Evolutionary conservation across 2,113 vertebrate genomes (phyloP), one percentile per base, ranked within the genome.

Genomic region (Maccullochella peelii): DNA sequence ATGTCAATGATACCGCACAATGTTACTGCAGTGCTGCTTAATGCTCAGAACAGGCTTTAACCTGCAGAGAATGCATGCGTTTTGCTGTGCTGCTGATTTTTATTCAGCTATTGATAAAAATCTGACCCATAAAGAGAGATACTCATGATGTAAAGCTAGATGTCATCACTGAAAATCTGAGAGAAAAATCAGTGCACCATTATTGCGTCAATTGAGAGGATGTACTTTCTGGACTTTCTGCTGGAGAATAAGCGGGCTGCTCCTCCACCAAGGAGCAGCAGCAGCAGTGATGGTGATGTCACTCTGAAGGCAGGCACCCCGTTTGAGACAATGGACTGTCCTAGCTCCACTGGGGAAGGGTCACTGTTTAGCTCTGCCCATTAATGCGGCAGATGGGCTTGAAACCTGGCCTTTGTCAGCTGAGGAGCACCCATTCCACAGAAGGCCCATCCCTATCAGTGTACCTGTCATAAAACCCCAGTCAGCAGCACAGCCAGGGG

Each of bases 361-460:
- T 93, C 94, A 92, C 86, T 62, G 80, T 88, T 88, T 83, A 58
- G 92, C 71, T 83, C 87, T 88, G 92, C 75, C 92, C 92, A 88
- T 92, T 90, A 92, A 83, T 73, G 85, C 88, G 87, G 91, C 94
- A 95, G 95, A 95, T 95, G 94, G 93, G 92, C 80, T 87, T 59
- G 80, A 90, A 90, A 93, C 91, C 89, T 92, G 83, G 92, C 86
- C 92, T 95, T 93, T 95, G 94, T 95, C 93, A 94, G 92, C 88
- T 86, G 90, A 94, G 90, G 91, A 92, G 78, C 80, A 85, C 78
- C 87, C 71, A 23, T 65, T 70, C 67, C 70, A 27, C 87, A 58
- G 23, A 61, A 36, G 89, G 85, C 91, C 90, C 90, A 80, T 84
- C 91, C 94, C 81, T 89, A 62, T 77, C 85, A 77, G 69, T 14